Conservation (phyloP, 1,140 invertebrate species). For the Drosophila funebris region DNA sequence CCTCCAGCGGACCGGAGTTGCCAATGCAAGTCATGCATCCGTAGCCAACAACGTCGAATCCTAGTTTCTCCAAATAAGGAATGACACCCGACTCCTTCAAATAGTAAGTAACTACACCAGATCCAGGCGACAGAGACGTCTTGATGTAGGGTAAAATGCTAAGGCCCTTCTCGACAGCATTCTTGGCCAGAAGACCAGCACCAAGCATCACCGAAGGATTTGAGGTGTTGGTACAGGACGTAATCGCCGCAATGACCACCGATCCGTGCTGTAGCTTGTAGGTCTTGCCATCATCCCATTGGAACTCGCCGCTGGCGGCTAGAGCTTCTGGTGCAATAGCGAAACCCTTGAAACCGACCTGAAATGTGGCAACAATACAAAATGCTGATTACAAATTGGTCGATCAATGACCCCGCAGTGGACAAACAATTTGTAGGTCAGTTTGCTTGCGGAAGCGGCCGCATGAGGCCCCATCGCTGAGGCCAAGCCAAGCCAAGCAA, state of each 20-base stretch:
- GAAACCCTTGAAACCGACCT: slow-evolving; percentile 98
- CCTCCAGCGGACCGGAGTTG: slow-evolving; percentile 97
- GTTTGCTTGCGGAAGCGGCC: slow-evolving; percentile 66
- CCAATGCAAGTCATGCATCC: slow-evolving; percentile 99
- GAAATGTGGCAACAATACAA: slow-evolving; percentile 54
- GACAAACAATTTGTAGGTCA: slow-evolving; percentile 61
- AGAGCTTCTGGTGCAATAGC: slow-evolving; percentile 90
- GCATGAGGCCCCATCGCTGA: slow-evolving; percentile 26
- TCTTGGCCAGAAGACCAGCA: slow-evolving; percentile 96
- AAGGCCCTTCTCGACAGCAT: slow-evolving; percentile 96
- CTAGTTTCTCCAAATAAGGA: slow-evolving; percentile 93
- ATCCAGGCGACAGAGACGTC: slow-evolving; percentile 97
- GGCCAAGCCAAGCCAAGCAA: slow-evolving; percentile 32
- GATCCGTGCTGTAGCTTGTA: slow-evolving; percentile 96
- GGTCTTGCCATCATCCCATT: slow-evolving; percentile 92
- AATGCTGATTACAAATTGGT: neutral
- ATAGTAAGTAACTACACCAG: slow-evolving; percentile 99
- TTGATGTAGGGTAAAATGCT: slow-evolving; percentile 96
- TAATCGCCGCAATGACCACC: slow-evolving; percentile 98
- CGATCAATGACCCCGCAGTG: slow-evolving; percentile 59
- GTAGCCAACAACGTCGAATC: slow-evolving; percentile 97
- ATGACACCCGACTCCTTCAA: slow-evolving; percentile 93
- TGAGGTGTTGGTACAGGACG: slow-evolving; percentile 98
- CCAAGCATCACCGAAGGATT: slow-evolving; percentile 99
- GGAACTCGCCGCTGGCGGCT: slow-evolving; percentile 88